These are phyloP conservation scores for Microcebus griseorufus DNA, from an alignment of 2,113 vertebrate genomes.

Conservation along the genomic window DNA sequence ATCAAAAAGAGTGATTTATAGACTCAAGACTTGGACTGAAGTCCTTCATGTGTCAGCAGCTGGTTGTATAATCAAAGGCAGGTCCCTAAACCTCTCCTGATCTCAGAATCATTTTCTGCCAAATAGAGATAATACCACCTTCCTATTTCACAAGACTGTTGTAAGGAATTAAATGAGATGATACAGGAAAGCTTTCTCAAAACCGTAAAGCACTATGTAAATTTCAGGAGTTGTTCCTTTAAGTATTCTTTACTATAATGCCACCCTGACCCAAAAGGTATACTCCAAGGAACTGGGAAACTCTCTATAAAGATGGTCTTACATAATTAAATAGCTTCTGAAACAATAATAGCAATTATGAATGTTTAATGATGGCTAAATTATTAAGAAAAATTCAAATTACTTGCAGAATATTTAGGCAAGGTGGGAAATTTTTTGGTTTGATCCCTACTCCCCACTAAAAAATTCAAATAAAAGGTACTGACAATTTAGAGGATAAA, in stretches of 20 bases:
- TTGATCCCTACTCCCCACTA: neutral
- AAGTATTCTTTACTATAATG: neutral
- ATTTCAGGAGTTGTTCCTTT: neutral
- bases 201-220: neutral
- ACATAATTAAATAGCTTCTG: neutral
- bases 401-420: neutral
- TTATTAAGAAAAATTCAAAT: neutral
- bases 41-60: neutral
- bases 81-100: neutral
- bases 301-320: neutral
- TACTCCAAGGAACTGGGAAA: neutral
- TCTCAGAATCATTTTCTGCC: neutral
- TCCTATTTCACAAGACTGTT: neutral
- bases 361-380: slow-evolving; percentile 11
- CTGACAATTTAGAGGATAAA: neutral
- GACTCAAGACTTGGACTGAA: neutral
- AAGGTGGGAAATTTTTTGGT: neutral
- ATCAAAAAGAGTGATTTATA: neutral
- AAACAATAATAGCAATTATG: neutral
- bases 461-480: slow-evolving; percentile 30
- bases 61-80: neutral
- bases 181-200: neutral
- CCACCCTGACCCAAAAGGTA: neutral
- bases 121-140: neutral
- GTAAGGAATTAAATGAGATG: neutral